A percentile compares a stretch with the other conserved stretches of the same genome.
Evolutionary conservation across 2,797 vertebrate genomes (phyloP).

Genomic region (Semaprochilodus insignis): DNA sequence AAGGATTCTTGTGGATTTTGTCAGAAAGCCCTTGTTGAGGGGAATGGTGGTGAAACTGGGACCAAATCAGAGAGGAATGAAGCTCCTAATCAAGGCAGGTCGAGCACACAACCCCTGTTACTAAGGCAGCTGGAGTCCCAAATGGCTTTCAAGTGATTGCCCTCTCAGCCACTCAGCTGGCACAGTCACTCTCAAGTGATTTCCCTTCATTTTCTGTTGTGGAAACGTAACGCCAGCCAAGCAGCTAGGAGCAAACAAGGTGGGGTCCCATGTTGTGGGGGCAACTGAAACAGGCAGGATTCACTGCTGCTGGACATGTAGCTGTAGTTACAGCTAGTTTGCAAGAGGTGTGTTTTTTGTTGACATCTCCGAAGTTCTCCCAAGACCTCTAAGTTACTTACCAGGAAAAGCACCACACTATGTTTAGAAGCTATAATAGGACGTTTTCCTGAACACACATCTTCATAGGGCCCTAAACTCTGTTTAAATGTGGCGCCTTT

Average conservation of each 20-base stretch:
- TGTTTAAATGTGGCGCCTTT: neutral
- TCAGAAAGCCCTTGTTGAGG: neutral
- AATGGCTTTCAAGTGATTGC: constrained; percentile 52
- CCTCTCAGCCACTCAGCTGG: constrained; percentile 53
- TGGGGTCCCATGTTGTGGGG: constrained; percentile 37
- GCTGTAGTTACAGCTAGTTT: neutral
- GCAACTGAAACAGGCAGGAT: neutral
- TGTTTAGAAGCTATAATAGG: neutral
- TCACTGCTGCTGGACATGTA: neutral
- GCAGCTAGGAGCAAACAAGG: constrained; percentile 36
- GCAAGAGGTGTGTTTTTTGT: too few relatives aligned
- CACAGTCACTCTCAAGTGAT: constrained; percentile 73
- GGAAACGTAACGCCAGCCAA: constrained; percentile 40
- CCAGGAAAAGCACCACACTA: neutral
- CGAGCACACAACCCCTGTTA: constrained; percentile 53
- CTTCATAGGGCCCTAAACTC: neutral
- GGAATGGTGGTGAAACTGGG: neutral
- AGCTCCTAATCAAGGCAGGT: constrained; percentile 71
- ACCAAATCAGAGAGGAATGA: constrained; percentile 55
- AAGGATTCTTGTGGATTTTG: neutral
- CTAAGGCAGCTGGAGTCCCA: constrained; percentile 42
- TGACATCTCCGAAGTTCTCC: neutral
- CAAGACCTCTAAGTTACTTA: neutral
- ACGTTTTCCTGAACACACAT: neutral
- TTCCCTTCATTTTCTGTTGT: constrained; percentile 70